A percentile compares a stretch with the other conserved stretches of the same genome.
These are phyloP conservation scores for Budorcas taxicolor DNA, from an alignment of 2,113 vertebrate species.

Conservation along the genomic window DNA sequence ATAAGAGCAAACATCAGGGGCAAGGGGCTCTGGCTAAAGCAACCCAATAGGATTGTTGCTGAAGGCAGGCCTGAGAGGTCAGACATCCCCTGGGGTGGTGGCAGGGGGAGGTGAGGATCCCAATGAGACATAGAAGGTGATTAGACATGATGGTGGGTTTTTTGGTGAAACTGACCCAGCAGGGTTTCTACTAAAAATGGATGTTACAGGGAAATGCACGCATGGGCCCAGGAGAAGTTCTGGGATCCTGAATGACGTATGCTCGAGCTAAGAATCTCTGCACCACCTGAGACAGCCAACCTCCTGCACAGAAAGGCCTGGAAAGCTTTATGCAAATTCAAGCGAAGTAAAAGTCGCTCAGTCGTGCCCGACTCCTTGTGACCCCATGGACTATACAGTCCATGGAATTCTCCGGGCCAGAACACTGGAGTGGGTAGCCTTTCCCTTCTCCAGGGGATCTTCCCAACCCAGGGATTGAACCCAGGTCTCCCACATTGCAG, in stretches of 20 bases:
- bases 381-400: background rate
- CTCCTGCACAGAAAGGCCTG: rapidly evolving
- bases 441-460: background rate
- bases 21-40: background rate
- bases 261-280: background rate
- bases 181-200: background rate
- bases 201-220: too few species aligned
- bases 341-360: rapidly evolving
- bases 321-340: rapidly evolving
- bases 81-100: background rate
- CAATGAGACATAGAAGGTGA: background rate
- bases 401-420: background rate
- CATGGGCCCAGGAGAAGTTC: background rate
- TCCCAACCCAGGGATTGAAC: background rate
- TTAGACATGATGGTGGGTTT: background rate
- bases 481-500: background rate
- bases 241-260: background rate
- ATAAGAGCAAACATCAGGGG: too few species aligned
- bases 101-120: rapidly evolving
- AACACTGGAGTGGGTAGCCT: background rate
- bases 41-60: background rate
- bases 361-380: rapidly evolving
- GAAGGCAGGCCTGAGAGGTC: background rate
- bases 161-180: background rate
- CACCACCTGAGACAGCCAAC: too few species aligned